Base-by-base conservation (phyloP, 2,888 invertebrate species). In the Drosophila lutescens region DNA sequence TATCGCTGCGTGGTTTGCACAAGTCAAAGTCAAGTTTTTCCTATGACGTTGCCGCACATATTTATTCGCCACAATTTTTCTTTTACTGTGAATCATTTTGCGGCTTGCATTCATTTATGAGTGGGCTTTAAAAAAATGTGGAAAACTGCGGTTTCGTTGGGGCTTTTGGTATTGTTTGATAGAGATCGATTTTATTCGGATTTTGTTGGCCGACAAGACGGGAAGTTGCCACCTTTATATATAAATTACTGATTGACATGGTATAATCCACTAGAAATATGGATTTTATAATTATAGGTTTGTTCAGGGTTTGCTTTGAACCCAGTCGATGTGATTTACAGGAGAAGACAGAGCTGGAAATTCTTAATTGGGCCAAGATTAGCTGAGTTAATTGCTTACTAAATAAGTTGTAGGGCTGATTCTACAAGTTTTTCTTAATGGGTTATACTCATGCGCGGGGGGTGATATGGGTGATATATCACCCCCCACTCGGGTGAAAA, bases 11-110 rank as follows among this genome's bases (percentile, higher is more conserved):
- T 66, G 68, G 66, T 67, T 66, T 66, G 40, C 68, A 59, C 66
- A 47, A 66, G 51, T 47, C 66, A 54, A 66, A 62, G 17, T 63
- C 57, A 70, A 68, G 70, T 70, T 70, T 30, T 68, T 20, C 57
- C 68, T 51, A 26, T 68, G 70, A 57, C 57, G 57, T 13, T 36
- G 38, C 15, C 36, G 68, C 36, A 23, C n/a, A 26, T 40, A 17
- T 1, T 1, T 2, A 44, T 17, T 13, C 17, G 12, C 49, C 12
- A 13, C 17, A 13, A 26, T 34, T 49, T 66, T 40, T 67, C 40
- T 46, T 61, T 46, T 12, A 34, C 23, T 7, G 30, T 53, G 53
- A 59, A 23, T 59, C 61, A 46, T 12, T 32, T 10, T 57, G 61
- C 38, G 57, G 57, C 20, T 53, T n/a, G 23, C 2, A 6, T 2